Evolutionary conservation across 2,888 invertebrate species (phyloP).

Genomic region (Monoplex corrugatus): DNA sequence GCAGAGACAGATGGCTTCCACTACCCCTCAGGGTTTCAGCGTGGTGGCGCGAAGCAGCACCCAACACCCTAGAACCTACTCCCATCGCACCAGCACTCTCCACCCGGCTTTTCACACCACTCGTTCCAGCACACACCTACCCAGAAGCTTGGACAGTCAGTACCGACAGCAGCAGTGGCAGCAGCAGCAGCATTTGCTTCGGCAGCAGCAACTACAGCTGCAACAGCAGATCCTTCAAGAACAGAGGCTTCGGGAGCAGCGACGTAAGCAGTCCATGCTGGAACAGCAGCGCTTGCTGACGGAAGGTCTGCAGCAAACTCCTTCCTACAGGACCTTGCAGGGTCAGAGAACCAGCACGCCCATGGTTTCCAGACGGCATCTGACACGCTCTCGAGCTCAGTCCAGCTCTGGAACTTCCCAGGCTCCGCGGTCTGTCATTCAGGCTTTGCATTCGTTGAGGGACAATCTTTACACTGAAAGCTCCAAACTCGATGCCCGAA

Average conservation of each 20-base stretch:
- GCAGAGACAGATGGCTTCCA: neutral
- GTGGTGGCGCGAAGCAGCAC: neutral
- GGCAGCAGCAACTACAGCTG: neutral
- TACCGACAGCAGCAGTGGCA: neutral
- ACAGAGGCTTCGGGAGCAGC: neutral
- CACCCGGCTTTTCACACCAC: too few relatives aligned
- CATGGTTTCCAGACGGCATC: too few relatives aligned
- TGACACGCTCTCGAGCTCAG: too few relatives aligned
- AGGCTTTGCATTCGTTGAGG: slow-evolving; percentile 24
- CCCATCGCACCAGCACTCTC: neutral
- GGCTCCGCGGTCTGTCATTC: neutral
- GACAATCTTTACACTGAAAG: neutral
- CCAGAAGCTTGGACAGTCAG: neutral
- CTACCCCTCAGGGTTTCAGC: neutral
- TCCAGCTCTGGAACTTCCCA: too few relatives aligned
- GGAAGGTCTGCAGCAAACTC: neutral
- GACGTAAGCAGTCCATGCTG: slow-evolving; percentile 10
- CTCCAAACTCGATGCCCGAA: neutral
- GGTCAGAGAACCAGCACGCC: neutral
- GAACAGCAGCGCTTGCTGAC: slow-evolving; percentile 3
- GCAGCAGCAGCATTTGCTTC: neutral
- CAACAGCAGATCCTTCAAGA: neutral
- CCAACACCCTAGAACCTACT: neutral
- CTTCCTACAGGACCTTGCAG: neutral
- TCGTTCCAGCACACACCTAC: too few relatives aligned